A percentile compares a stretch with the other conserved stretches of the same genome.
Evolutionary conservation across 53 echinoderm and acorn worm species (phyloP).

Genomic region (Luidia sarsii): DNA sequence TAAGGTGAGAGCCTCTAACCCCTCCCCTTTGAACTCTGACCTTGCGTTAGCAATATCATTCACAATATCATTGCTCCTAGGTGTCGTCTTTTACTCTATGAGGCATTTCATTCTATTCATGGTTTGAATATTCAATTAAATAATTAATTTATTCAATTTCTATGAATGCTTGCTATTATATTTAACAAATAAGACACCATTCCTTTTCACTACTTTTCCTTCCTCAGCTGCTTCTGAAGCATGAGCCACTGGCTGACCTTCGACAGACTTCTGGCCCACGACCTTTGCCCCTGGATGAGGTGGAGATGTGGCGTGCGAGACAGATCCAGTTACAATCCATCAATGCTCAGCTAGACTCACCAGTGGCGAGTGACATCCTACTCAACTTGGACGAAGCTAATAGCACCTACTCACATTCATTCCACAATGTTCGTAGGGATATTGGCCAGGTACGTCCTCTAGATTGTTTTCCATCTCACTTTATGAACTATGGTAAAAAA

Average conservation of each 20-base stretch:
- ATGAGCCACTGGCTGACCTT: constrained; percentile 87
- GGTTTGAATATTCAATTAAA: too few relatives aligned
- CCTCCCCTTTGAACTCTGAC: too few relatives aligned
- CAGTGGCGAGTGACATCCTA: constrained; percentile 86
- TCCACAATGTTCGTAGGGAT: constrained; percentile 93
- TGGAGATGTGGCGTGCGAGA: constrained; percentile 77
- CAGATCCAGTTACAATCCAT: constrained; percentile 72
- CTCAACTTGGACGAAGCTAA: constrained; percentile 92
- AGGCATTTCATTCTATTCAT: too few relatives aligned
- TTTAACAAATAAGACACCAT: not conserved
- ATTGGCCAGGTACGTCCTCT: constrained; percentile 93
- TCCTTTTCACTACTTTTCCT: not conserved
- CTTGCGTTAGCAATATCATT: too few relatives aligned
- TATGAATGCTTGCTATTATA: too few relatives aligned
- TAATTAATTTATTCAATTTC: too few relatives aligned
- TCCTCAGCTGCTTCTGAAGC: constrained; percentile 82
- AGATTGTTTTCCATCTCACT: too few relatives aligned
- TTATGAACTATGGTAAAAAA: too few relatives aligned
- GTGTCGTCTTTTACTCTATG: too few relatives aligned
- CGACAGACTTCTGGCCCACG: constrained; percentile 67
- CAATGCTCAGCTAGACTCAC: constrained; percentile 85
- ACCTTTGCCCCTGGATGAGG: constrained; percentile 88
- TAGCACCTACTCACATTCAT: constrained; percentile 93
- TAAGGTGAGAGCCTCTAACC: too few relatives aligned
- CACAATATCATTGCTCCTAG: too few relatives aligned